Base-by-base conservation (phyloP, 2,113 vertebrate species). In the Sisor rabdophorus region DNA sequence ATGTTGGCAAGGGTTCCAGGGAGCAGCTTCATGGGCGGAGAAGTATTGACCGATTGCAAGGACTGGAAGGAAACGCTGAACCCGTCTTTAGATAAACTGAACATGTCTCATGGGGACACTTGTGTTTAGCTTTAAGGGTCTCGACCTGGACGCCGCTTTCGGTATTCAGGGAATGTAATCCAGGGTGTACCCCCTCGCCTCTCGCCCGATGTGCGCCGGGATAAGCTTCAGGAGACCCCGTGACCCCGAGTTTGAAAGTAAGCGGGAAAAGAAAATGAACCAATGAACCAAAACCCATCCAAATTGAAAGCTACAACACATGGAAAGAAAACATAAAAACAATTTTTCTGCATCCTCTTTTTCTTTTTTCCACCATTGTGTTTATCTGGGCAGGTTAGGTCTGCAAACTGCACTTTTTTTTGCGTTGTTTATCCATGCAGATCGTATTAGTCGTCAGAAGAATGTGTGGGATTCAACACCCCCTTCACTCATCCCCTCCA, bases 381-480 rank as follows among this genome's bases (percentile, higher is more conserved):
- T 61, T 50, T 15, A 32, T n/a, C 13, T 54, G 72, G 69, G 58
- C 77, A 73, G 69, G 60, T 26, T 58, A 50, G 47, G 47, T 55
- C 73, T 76, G 54, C 44, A 80, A 80, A 77, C 74, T 73, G 78
- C 81, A 77, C 69, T 52, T 68, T 71, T 64, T 83, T 82, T 76
- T 79, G 81, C 70, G 68, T 50, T 80, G 75, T 73, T 79, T 69
- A 61, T 80, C 58, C 77, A 70, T 56, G 76, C 74, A 77, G 82
- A 79, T 74, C 58, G 50, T 84, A 82, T 85, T 76, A 80, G 77
- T 80, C 64, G 69, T 83, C 82, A 83, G 80, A 63, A 85, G 69
- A 58, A 74, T 84, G 84, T 74, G 84, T 86, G 82, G 84, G 82
- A 78, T 84, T 82, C 79, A 76, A 82, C 79, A 84, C 76, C 79